Evolutionary conservation across 2,113 vertebrate genomes (phyloP), one percentile per base, ranked within the genome.

Genomic region (Xenus cinereus): DNA sequence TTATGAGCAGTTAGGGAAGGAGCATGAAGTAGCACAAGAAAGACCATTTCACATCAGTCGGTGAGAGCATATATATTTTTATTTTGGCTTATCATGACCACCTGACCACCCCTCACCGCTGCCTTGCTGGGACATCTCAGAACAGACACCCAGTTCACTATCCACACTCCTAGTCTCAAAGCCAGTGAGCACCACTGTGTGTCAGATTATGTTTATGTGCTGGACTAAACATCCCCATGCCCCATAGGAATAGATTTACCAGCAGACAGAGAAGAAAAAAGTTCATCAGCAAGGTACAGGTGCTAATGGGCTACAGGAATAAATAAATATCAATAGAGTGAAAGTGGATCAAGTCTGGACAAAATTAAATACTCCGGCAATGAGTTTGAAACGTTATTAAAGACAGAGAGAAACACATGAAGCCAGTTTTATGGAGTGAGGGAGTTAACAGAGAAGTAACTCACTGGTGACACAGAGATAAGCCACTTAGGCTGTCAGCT

Each of bases 401-500:
- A 92, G 28, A 57, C 14, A 51, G 28, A 78, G 10, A 21, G 39
- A 82, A 93, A 82, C 5, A 18, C 37, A 84, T 15, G 12, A 89
- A 91, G 48, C 13, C 37, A 57, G 39, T 71, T 94, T 76, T 59
- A 69, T 10, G 30, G 33, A 89, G n/a, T 39, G 50, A 94, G 50
- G 22, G 82, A 96, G 50, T 87, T 89, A 88, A 78, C 37, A 84
- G 66, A 66, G 35, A 85, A 84, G 48, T 76, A 81, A 85, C 39
- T 77, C 78, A 60, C 62, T 88, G 48, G 26, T 73, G 66, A 85
- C 60, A 84, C 22, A 69, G 77, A 94, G 81, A 88, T 84, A 84
- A 97, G 68, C 14, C 68, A 71, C 51, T 94, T 87, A 77, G 53
- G 33, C 82, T 86, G 28, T 45, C 83, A 90, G 87, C 50, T 96